Conservation (phyloP, 2,797 vertebrate genomes). For the Mergus octosetaceus region DNA sequence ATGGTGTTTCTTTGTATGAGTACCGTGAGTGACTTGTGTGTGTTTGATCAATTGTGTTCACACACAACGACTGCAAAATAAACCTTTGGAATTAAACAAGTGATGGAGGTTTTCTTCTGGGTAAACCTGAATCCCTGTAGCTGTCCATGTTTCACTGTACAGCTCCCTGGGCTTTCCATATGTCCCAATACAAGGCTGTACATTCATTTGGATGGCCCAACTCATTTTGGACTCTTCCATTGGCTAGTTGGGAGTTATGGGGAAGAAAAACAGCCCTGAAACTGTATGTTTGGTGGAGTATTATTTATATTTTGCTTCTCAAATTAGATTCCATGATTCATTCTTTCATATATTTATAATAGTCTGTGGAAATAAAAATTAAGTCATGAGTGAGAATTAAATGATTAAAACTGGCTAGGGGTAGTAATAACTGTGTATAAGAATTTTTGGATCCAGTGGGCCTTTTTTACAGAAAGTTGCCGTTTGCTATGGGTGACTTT, state of each 20-base stretch:
- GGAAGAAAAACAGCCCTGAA: background rate
- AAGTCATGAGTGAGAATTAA: background rate
- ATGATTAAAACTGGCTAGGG: background rate
- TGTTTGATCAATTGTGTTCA: background rate
- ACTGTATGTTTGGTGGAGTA: fast-evolving
- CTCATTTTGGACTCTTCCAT: background rate
- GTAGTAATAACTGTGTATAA: background rate
- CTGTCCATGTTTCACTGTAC: background rate
- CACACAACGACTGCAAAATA: background rate
- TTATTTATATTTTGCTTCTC: background rate
- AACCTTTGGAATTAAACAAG: slow-evolving; percentile 16
- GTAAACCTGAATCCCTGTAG: background rate
- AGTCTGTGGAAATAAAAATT: background rate
- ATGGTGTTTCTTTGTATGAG: background rate
- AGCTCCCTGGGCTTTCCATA: background rate
- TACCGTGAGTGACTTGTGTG: background rate
- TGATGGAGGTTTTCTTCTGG: background rate
- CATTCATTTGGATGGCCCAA: fast-evolving
- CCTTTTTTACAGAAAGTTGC: background rate
- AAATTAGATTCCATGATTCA: background rate
- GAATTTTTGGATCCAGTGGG: background rate
- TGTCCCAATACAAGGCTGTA: background rate
- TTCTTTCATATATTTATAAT: background rate
- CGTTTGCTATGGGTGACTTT: background rate
- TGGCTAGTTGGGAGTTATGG: background rate